Evolutionary conservation across 2,113 vertebrate species (phyloP).

Genomic region (Mormyrus iriodes): DNA sequence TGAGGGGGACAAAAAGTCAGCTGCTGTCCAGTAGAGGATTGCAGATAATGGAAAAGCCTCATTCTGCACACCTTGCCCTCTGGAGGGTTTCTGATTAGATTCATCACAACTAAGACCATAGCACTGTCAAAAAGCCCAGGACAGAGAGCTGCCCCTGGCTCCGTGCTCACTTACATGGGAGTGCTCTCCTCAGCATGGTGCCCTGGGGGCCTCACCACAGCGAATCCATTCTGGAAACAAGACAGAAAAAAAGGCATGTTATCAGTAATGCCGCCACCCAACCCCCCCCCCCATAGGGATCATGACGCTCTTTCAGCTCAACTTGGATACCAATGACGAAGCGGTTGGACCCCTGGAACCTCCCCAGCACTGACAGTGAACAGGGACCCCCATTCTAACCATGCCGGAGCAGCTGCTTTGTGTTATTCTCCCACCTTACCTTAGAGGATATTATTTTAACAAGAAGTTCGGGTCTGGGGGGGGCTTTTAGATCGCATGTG

Average conservation of each 20-base stretch:
- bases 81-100: neutral
- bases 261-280: conserved; percentile 1
- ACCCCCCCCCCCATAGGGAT: neutral
- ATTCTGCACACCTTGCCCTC: neutral
- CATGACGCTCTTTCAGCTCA: neutral
- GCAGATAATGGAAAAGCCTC: neutral
- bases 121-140: too few species aligned
- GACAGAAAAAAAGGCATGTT: conserved; percentile 21
- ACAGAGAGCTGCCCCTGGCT: neutral
- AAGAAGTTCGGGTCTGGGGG: conserved; percentile 15
- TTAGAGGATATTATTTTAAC: conserved; percentile 49
- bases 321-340: neutral
- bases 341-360: conserved; percentile 28
- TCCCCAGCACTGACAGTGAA: neutral
- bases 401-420: conserved; percentile 59
- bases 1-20: conserved; percentile 13
- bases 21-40: neutral
- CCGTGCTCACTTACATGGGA: conserved; percentile 77
- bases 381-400: conserved; percentile 42
- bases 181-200: conserved; percentile 96
- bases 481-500: conserved; percentile 35
- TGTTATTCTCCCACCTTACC: conserved; percentile 43
- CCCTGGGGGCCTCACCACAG: conserved; percentile 90
- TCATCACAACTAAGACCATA: too few species aligned
- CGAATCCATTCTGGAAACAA: conserved; percentile 82